Evolutionary conservation across 1,140 invertebrate genomes (phyloP).

Genomic region (Macrotrachela quadricornifera): DNA sequence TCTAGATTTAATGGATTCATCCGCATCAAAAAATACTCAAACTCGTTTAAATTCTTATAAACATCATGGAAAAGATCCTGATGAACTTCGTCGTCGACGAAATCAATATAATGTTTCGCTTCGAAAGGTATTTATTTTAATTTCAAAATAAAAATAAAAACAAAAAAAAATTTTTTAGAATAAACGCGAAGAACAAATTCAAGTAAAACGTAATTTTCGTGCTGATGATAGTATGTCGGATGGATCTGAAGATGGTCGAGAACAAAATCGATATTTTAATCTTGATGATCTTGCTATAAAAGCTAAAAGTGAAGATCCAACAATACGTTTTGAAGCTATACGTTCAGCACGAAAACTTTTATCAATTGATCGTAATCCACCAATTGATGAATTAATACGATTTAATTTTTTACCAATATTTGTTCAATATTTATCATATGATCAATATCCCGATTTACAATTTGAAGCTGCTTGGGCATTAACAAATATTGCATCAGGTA

Average conservation of each 20-base stretch:
- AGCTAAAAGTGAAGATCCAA: neutral
- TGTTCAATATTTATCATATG: conserved; percentile 60
- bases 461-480: conserved; percentile 98
- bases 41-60: no score
- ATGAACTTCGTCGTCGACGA: conserved; percentile 1
- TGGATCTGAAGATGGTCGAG: neutral
- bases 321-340: conserved; percentile 14
- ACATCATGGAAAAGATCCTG: no score
- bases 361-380: conserved; percentile 87
- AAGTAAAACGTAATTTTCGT: neutral
- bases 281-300: neutral
- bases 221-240: neutral
- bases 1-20: no score
- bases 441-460: conserved; percentile 71
- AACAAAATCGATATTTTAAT: neutral
- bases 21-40: no score
- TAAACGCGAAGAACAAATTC: neutral
- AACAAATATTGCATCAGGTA: conserved; percentile 95
- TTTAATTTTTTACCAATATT: conserved; percentile 80
- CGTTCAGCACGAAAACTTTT: conserved; percentile 53
- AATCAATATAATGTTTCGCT: neutral
- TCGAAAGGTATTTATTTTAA: neutral
- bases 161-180: neutral
- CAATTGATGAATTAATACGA: conserved; percentile 83
- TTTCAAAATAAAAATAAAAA: neutral